These are phyloP conservation scores for Enteromius fasciolatus DNA, from an alignment of 2,797 vertebrate species.

Conservation along the genomic window DNA sequence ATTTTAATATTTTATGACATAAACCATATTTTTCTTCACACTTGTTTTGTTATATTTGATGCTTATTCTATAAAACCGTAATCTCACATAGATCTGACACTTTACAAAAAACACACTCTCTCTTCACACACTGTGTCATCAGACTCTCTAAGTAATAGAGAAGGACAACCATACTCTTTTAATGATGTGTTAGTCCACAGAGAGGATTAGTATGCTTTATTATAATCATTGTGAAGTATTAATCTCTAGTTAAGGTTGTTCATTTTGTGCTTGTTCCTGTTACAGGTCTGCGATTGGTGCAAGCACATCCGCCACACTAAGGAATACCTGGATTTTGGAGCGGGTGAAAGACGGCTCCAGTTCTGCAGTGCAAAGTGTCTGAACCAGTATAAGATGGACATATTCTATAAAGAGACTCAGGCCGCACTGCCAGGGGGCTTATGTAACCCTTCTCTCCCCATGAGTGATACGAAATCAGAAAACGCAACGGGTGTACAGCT, in stretches of 20 bases:
- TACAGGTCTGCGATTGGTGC: conserved; percentile 99
- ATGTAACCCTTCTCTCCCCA: conserved; percentile 88
- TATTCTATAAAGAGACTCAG: conserved; percentile 99
- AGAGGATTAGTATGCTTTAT: conserved; percentile 5
- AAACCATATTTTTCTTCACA: conserved; percentile 17
- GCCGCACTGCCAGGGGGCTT: conserved; percentile 93
- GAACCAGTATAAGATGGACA: conserved; percentile 99
- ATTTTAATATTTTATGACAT: conserved; percentile 33
- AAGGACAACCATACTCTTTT: conserved; percentile 1
- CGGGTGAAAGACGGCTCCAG: conserved; percentile 97
- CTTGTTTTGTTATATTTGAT: conserved; percentile 17
- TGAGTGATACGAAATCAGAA: conserved; percentile 91
- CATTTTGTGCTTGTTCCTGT: conserved; percentile 40
- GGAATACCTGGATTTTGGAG: conserved; percentile 99
- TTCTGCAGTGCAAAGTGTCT: conserved; percentile 99
- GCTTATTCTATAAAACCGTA: not conserved
- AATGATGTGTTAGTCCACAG: not conserved
- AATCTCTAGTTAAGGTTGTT: conserved; percentile 23
- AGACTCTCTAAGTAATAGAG: not conserved
- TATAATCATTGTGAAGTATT: not conserved
- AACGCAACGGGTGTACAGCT: conserved; percentile 90
- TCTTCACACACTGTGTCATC: not conserved
- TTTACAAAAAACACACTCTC: conserved; percentile 16
- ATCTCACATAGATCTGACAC: conserved; percentile 21
- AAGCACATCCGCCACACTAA: conserved; percentile 99